Conservation (phyloP, 2,797 vertebrate genomes). For the Rhinella marina region DNA sequence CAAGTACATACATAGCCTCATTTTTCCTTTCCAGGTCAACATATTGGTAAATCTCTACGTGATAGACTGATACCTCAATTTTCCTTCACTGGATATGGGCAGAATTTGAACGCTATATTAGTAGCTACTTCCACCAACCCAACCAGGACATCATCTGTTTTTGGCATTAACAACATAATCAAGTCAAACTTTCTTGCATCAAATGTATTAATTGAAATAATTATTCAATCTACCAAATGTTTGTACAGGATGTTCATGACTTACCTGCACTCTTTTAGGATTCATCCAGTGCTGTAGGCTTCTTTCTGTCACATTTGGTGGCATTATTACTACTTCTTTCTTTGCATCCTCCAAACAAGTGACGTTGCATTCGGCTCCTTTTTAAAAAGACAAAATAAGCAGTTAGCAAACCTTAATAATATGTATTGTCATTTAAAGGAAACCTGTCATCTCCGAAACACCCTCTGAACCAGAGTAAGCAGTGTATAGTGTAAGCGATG, state of each 20-base stretch:
- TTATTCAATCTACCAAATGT: not conserved
- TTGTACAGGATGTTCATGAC: constrained; percentile 57
- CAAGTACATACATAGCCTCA: no score
- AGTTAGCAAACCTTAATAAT: not conserved
- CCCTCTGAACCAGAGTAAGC: no score
- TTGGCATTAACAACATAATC: no score
- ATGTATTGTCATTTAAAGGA: not conserved
- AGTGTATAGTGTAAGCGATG: no score
- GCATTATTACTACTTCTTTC: constrained; percentile 90
- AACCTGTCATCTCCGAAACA: no score
- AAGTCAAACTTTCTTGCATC: not conserved
- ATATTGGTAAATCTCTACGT: no score
- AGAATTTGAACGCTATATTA: no score
- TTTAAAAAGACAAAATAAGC: not conserved
- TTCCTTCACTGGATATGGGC: no score
- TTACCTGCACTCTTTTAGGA: constrained; percentile 91
- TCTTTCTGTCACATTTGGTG: constrained; percentile 84
- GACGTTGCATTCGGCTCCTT: constrained; percentile 90
- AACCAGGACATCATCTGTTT: no score
- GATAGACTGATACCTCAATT: no score
- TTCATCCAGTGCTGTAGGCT: constrained; percentile 92
- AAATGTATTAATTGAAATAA: not conserved
- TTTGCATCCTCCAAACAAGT: constrained; percentile 85
- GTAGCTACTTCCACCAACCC: no score
- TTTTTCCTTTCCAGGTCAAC: no score